These are phyloP conservation scores for Caenorhabditis angaria DNA, from an alignment of 2,888 invertebrate species.

Conservation along the genomic window DNA sequence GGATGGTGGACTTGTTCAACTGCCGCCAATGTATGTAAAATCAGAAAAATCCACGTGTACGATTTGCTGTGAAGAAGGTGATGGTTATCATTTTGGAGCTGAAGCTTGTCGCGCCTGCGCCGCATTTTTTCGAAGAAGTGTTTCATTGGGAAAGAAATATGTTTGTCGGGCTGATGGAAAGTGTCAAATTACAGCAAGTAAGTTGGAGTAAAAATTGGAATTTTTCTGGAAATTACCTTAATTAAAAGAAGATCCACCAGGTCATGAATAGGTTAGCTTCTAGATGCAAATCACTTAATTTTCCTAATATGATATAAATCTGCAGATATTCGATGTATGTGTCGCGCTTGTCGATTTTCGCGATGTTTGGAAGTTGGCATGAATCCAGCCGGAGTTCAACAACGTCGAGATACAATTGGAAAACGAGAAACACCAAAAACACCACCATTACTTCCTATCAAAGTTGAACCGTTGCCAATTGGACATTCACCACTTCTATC, in stretches of 20 bases:
- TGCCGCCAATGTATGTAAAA: neutral
- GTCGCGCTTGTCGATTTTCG: conserved; percentile 27
- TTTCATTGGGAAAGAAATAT: conserved; percentile 25
- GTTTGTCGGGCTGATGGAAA: conserved; percentile 19
- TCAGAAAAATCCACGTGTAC: conserved; percentile 19
- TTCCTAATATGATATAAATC: neutral
- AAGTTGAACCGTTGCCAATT: no score
- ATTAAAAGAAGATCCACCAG: neutral
- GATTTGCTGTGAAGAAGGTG: conserved; percentile 31
- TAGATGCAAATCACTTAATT: neutral
- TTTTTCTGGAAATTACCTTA: no score
- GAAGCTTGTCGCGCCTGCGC: conserved; percentile 43
- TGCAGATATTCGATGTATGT: conserved; percentile 38
- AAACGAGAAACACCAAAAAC: conserved; percentile 11
- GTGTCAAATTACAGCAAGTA: conserved; percentile 32
- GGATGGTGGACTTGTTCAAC: neutral
- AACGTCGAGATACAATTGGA: conserved; percentile 31
- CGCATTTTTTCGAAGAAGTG: conserved; percentile 39
- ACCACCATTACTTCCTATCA: no score
- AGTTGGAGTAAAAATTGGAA: neutral
- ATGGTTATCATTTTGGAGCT: conserved; percentile 40
- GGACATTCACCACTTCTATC: no score
- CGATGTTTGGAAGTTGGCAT: conserved; percentile 34
- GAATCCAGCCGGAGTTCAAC: conserved; percentile 25
- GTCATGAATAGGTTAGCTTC: neutral